Evolutionary conservation across 2,113 vertebrate species (phyloP), one percentile per base, ranked within the genome.

Genomic region (Pleuronectes platessa): DNA sequence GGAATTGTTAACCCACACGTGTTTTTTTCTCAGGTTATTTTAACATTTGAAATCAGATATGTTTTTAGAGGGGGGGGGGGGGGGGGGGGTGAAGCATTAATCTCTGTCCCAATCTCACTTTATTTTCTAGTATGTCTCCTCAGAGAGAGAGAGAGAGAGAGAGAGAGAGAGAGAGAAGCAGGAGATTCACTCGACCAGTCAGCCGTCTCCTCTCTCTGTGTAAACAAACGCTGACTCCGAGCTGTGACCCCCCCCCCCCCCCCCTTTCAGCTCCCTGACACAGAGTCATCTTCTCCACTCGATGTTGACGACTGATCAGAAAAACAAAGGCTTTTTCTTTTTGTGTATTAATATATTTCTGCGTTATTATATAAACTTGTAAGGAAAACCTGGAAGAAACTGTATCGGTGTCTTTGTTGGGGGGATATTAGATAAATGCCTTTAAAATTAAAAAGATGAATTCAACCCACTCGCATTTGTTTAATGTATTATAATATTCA

Each of bases 171-270:
- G 71, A 54, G 5, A 54, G 8, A 20, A 37, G 59, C 6, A 21
- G 2, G 40, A 42, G 40, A 42, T 42, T 42, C 12, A 42, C 40
- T 42, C 40, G 40, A 42, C 40, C 40, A 42, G 40, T 63, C 81
- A 64, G 62, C 79, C 35, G 2, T 75, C 75, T 66, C 71, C 60
- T 54, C 61, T 69, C 66, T 40, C 37, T 10, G 23, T 21, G 76
- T 80, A 87, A 83, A 86, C 82, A 84, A 69, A 69, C 61, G 24
- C 58, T 15, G 65, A 81, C 82, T 72, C 31, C 54, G 73, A 84
- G 82, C 55, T 20, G 63, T 66, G 86, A 76, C 90, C 87, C 83
- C 24, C 24, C 24, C 24, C 24, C 24, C 24, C 24, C 24, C 24
- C 24, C 24, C 71, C 26, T 79, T 75, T 72, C 74, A 63, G 68